phyloP scores from a whole-genome alignment of 2,113 vertebrate genomes.

The Athene noctua region DNA sequence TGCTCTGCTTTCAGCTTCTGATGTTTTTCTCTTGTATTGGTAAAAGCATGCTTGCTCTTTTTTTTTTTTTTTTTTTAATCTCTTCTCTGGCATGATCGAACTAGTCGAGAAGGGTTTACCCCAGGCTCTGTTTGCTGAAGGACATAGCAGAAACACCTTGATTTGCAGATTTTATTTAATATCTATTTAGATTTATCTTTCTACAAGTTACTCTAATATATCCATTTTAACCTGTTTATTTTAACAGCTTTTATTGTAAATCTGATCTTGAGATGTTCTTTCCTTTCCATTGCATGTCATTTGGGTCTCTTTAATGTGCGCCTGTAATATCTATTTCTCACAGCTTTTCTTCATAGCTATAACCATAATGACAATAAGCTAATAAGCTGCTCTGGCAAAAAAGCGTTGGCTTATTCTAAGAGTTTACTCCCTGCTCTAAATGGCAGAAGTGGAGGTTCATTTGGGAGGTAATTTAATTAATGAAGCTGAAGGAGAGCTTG shows the following conservation, averaged over 20 bases:
- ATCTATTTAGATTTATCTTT: background rate
- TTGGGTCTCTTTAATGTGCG: background rate
- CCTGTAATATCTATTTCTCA: conserved; percentile 3
- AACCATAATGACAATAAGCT: conserved; percentile 40
- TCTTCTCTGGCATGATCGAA: background rate
- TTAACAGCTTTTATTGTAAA: conserved; percentile 13
- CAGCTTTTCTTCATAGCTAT: conserved; percentile 25
- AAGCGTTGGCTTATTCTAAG: background rate
- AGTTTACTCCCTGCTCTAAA: background rate
- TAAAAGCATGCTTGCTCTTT: background rate
- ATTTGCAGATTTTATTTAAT: background rate
- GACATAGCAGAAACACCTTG: background rate
- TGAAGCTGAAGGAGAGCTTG: background rate
- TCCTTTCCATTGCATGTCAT: background rate
- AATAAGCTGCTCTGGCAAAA: background rate
- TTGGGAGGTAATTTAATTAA: background rate
- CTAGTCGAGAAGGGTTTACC: background rate
- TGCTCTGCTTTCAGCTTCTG: background rate
- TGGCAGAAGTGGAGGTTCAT: background rate
- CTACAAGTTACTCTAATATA: background rate
- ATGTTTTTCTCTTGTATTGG: background rate
- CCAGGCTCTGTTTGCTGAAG: background rate
- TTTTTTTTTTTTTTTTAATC: background rate
- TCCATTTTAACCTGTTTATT: background rate
- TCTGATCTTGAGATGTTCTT: conserved; percentile 22